Percentiles rank a stretch among this genome's conserved stretches.
These are phyloP conservation scores for Formicarius rufipectus DNA, from an alignment of 2,113 vertebrate species.

Conservation along the genomic window DNA sequence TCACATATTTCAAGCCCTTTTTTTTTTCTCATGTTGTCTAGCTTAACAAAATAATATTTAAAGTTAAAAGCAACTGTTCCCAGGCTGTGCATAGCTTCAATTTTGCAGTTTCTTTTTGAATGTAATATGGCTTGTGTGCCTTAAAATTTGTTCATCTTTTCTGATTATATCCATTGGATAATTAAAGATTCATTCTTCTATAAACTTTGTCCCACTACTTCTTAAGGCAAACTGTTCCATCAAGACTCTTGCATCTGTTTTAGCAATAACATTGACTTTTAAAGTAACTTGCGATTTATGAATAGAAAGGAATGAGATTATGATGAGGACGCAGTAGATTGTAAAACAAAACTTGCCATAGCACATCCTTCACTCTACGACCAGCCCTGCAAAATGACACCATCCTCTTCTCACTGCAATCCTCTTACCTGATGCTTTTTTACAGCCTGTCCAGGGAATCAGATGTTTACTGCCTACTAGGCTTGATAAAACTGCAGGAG, in stretches of 20 bases:
- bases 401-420: not conserved
- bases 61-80: not conserved
- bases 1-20: not conserved
- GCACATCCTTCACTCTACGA: not conserved
- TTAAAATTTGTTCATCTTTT: not conserved
- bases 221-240: not conserved
- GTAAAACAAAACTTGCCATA: not conserved
- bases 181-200: not conserved
- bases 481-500: slow-evolving; percentile 21
- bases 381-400: not conserved
- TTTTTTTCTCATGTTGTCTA: not conserved
- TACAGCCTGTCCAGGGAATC: not conserved
- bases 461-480: slow-evolving; percentile 21
- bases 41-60: not conserved
- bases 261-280: not conserved
- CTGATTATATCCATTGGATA: not conserved
- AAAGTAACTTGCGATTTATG: not conserved
- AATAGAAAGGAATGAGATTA: not conserved
- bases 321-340: not conserved
- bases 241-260: not conserved
- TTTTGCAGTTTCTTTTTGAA: not conserved
- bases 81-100: not conserved
- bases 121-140: not conserved
- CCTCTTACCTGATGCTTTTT: slow-evolving; percentile 4
- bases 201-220: not conserved